Conservation (phyloP, 2,797 vertebrate species). For the Neopelma chrysocephalum region DNA sequence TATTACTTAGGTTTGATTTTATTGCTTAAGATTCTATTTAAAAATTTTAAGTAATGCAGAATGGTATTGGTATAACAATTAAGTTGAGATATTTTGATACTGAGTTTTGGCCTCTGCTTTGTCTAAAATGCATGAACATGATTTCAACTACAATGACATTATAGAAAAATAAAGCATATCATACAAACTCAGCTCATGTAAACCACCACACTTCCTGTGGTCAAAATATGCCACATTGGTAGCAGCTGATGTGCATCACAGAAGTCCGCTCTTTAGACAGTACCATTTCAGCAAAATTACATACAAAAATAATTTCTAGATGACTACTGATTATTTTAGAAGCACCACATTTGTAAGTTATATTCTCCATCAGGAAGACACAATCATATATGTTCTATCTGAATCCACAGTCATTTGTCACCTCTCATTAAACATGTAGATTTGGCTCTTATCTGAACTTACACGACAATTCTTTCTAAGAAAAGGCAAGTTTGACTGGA, state of each 20-base stretch:
- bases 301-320: not conserved
- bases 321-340: not conserved
- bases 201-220: not conserved
- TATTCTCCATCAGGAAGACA: not conserved
- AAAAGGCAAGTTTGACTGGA: not conserved
- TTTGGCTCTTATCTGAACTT: not conserved
- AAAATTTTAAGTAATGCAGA: not conserved
- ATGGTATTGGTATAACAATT: not conserved
- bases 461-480: not conserved
- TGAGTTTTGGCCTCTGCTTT: not conserved
- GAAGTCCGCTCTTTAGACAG: not conserved
- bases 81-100: not conserved
- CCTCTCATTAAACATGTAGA: conserved; percentile 6
- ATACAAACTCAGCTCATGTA: not conserved
- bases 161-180: not conserved
- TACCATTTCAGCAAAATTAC: not conserved
- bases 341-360: not conserved
- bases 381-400: not conserved
- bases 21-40: not conserved
- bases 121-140: not conserved
- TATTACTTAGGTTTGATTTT: not conserved
- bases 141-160: not conserved
- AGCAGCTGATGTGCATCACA: not conserved
- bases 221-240: not conserved
- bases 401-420: not conserved